phyloP scores from a whole-genome alignment of 2,113 vertebrate species.

The Malaclemys terrapin region DNA sequence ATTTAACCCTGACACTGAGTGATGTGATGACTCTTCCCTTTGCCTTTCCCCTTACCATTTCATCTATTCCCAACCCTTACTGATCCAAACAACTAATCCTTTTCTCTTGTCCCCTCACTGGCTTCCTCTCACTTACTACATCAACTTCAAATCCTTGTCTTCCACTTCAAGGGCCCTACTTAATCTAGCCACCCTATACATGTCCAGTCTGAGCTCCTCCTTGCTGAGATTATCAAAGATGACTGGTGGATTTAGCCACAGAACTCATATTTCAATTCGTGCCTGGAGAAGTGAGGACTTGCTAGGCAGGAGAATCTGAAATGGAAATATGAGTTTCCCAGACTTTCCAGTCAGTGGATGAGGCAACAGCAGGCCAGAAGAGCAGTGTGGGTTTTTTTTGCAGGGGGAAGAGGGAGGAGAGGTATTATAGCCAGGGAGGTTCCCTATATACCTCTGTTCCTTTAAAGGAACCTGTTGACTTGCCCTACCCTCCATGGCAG shows the following conservation, averaged over 20 bases:
- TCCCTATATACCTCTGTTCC: not conserved
- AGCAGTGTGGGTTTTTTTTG: not conserved
- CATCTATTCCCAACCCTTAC: not conserved
- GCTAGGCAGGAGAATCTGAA: not conserved
- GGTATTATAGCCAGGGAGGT: not conserved
- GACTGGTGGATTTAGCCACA: not conserved
- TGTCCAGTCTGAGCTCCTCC: not conserved
- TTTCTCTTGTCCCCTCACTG: not conserved
- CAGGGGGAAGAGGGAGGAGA: fast-evolving
- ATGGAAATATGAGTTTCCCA: not conserved
- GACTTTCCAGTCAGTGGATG: not conserved
- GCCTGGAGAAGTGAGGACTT: not conserved
- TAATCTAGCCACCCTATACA: not conserved
- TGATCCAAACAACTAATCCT: not conserved
- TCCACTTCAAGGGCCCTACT: not conserved
- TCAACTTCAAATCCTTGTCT: not conserved
- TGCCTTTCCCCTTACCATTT: not conserved
- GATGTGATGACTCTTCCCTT: not conserved
- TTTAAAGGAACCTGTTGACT: not conserved
- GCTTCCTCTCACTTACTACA: not conserved
- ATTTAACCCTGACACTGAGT: not conserved
- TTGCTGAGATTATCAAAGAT: not conserved
- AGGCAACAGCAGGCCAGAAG: not conserved
- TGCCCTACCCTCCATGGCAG: not conserved
- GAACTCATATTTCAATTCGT: not conserved